A percentile compares a stretch with the other conserved stretches of the same genome.
These are phyloP conservation scores for Ceyx cyanopectus DNA, from an alignment of 2,113 vertebrate species.

Conservation along the genomic window DNA sequence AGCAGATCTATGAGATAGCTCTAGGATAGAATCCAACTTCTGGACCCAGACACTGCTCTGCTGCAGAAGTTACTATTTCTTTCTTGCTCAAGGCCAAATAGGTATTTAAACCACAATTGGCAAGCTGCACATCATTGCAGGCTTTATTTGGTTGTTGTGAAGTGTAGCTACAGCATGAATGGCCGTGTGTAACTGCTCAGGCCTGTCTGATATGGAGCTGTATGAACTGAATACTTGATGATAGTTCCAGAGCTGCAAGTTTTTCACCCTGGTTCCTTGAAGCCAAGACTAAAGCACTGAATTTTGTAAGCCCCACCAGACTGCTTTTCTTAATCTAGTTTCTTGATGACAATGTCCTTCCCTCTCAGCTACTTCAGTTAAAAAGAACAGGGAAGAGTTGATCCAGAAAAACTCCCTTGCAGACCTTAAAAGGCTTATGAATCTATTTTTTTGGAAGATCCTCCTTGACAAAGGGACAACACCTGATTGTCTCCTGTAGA, in stretches of 20 bases:
- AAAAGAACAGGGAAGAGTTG: background rate
- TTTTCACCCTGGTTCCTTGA: background rate
- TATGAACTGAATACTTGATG: background rate
- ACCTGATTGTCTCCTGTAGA: background rate
- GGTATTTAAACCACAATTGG: background rate
- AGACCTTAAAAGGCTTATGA: background rate
- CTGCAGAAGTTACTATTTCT: background rate
- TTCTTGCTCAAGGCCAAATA: background rate
- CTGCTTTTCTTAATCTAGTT: background rate
- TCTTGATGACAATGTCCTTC: background rate
- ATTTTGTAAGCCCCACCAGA: background rate
- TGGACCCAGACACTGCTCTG: background rate
- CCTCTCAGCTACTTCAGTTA: background rate
- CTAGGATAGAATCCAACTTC: conserved; percentile 22
- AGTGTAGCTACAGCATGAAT: background rate
- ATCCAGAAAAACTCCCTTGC: background rate
- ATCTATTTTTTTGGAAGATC: background rate
- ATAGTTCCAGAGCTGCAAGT: background rate
- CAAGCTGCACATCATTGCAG: background rate
- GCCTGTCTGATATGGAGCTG: background rate
- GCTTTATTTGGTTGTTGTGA: background rate
- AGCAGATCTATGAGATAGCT: conserved; percentile 39
- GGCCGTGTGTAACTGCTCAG: background rate
- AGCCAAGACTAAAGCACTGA: background rate
- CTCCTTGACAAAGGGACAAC: background rate